phyloP scores from a whole-genome alignment of 2,113 vertebrate species.

The Saguinus midas region DNA sequence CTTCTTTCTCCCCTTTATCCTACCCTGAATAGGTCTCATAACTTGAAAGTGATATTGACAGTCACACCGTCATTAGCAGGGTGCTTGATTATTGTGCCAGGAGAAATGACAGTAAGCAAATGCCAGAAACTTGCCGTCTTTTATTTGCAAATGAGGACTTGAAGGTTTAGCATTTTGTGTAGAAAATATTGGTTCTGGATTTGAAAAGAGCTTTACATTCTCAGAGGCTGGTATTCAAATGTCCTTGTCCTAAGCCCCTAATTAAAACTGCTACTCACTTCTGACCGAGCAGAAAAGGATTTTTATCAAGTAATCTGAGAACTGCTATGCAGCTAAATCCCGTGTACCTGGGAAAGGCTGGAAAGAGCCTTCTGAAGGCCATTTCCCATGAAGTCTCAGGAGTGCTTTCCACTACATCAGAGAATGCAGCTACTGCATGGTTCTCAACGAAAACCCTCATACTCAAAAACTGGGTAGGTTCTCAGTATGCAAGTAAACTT shows the following conservation, averaged over 20 bases:
- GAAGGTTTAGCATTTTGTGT: constrained; percentile 53
- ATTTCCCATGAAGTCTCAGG: not conserved
- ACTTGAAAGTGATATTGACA: constrained; percentile 84
- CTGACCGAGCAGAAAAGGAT: constrained; percentile 33
- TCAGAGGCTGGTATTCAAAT: constrained; percentile 67
- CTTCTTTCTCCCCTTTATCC: constrained; percentile 82
- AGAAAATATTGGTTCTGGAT: constrained; percentile 65
- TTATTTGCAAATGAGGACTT: constrained; percentile 60
- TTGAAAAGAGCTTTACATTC: constrained; percentile 50
- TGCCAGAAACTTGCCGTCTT: constrained; percentile 37
- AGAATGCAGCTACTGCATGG: not conserved
- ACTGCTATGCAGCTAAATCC: not conserved
- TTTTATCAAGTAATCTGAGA: constrained; percentile 46
- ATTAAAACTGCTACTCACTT: constrained; percentile 35
- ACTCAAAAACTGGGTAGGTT: not conserved
- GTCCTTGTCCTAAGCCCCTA: constrained; percentile 51
- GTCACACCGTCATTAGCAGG: constrained; percentile 79
- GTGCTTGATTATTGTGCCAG: constrained; percentile 62
- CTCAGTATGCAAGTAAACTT: not conserved
- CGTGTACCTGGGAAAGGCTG: not conserved
- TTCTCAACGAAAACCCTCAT: not conserved
- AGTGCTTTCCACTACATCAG: not conserved
- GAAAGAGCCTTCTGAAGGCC: constrained; percentile 6
- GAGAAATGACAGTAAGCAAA: constrained; percentile 71
- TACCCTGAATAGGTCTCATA: constrained; percentile 85